Evolutionary conservation across 2,888 invertebrate species (phyloP), one percentile per base, ranked within the genome.

Genomic region (Catocala nupta): DNA sequence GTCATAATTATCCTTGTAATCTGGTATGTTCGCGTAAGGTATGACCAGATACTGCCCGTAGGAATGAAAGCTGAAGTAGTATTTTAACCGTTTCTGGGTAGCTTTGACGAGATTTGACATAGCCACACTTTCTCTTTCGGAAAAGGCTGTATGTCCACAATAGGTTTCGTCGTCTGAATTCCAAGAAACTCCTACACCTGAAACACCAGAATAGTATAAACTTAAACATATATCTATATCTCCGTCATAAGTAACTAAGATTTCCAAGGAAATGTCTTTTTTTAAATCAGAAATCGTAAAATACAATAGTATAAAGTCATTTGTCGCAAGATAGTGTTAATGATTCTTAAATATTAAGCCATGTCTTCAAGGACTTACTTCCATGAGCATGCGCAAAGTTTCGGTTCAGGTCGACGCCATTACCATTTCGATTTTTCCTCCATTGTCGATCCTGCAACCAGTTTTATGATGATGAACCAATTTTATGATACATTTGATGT

Each of bases 61-160:
- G 0, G 96, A 95, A 80, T 96, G 96, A 64, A 96, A 95, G 0
- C 95, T 91, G 0, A 96, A 55, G 75, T 96, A 96, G 55, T 95
- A 92, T 16, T 87, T 87, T 4, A 95, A 73, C 82, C 70, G 52
- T 83, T 75, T 4, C 91, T 85, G 87, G 0, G 86, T 7, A 0
- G 74, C 72, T 0, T 62, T 73, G 0, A 95, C 71, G 50, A 90
- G 93, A 0, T 88, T 71, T 12, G 82, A 78, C 77, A 96, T 78
- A 0, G 95, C 88, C 1, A 54, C 59, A 0, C 87, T 87, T 78
- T 95, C 95, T 0, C 79, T 78, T 75, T 96, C 95, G 0, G 95
- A 96, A 77, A 95, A 95, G 0, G 95, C 82, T 0, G 49, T 16
- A 0, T 81, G 71, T 0, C 95, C 95, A 13, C 93, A 91, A 60